Base-by-base conservation (phyloP, 2,113 vertebrate genomes). In the Jaculus jaculus region DNA sequence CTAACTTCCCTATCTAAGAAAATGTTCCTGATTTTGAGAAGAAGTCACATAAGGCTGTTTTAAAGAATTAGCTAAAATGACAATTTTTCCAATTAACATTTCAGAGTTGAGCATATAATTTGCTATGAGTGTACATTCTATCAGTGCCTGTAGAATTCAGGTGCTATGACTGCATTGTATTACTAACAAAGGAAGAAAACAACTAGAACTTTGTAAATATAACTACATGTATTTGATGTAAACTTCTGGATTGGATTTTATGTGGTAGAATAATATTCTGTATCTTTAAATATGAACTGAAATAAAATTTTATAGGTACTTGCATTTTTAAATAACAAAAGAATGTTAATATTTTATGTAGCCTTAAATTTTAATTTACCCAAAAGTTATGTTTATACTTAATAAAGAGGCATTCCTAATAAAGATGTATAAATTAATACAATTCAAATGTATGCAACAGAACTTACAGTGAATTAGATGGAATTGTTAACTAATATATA, bases 181-280 rank as follows among this genome's bases (percentile, higher is more conserved):
- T 30, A 42, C 81, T 77, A 66, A 80, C 61, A 42, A 84, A 87
- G 69, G 34, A 85, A 69, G 8, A 73, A 39, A 82, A 23, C 1
- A 72, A 72, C 34, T 61, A 61, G 20, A 1, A 30, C 73, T 7
- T 28, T 69, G 7, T 42, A 84, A 72, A 58, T n/a, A 21, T 89
- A 79, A 74, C 84, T 87, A 34, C 12, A 51, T 86, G 63, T 30
- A 4, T 79, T 81, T 92, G 17, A 90, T 63, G 74, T 90, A 68
- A 34, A 47, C 21, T 87, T 91, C 47, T 54, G 21, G 1, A 34
- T 84, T 92, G 54, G 21, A n/a, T 60, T 92, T 61, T 82, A 34
- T 51, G 82, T 87, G 37, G 17, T 68, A 73, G 5, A 87, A 65
- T 75, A 94, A 0, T 42, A 69, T 68, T 12, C 69, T 78, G 32